Conservation (phyloP, 2,113 vertebrate species). For the Gambusia holbrooki region DNA sequence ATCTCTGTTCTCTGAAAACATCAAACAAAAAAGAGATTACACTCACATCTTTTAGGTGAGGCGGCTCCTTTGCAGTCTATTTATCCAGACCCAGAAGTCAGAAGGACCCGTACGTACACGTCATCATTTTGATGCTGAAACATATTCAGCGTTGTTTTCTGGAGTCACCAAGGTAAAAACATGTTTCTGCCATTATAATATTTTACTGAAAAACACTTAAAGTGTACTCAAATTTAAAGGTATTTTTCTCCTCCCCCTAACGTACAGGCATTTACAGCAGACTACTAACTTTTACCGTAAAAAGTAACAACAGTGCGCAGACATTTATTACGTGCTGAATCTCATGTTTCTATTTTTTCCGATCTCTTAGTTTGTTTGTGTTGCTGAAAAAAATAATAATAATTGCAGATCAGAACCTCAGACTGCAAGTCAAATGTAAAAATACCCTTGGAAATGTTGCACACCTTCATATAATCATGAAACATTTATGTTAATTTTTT, state of each 20-base stretch:
- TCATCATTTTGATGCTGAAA: conserved; percentile 55
- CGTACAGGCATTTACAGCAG: conserved; percentile 44
- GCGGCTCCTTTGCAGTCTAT: conserved; percentile 33
- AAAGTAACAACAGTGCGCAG: conserved; percentile 4
- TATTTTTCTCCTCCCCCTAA: neutral
- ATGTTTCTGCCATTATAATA: accelerated
- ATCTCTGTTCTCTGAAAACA: neutral
- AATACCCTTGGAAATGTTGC: no score
- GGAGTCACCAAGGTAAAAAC: no score
- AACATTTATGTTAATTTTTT: no score
- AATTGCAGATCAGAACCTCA: no score
- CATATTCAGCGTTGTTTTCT: accelerated
- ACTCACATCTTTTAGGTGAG: conserved; percentile 71
- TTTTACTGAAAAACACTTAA: neutral
- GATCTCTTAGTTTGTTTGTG: no score
- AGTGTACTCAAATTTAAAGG: neutral
- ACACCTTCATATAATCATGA: no score
- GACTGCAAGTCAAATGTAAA: no score
- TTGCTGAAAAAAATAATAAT: no score
- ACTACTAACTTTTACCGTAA: conserved; percentile 48
- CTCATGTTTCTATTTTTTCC: no score
- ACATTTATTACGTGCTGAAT: no score
- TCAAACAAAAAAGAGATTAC: neutral
- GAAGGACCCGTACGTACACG: conserved; percentile 78
- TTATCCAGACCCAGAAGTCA: conserved; percentile 73